Conservation (phyloP, 2,888 invertebrate genomes). For the Bombylius discolor region DNA sequence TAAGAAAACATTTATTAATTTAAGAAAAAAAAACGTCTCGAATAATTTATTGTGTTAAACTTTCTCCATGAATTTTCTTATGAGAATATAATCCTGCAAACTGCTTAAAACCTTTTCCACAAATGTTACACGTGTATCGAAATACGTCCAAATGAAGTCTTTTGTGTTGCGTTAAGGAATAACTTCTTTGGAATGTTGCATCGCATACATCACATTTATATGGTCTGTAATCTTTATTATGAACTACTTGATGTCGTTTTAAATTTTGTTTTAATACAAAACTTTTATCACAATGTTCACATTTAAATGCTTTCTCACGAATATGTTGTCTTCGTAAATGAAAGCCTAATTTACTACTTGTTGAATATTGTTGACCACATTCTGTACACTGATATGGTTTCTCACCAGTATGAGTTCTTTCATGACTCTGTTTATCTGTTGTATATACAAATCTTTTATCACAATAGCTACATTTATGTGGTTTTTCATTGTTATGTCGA, state of each 20-base stretch:
- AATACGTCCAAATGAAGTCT: background rate
- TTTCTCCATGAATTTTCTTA: background rate
- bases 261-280: background rate
- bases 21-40: no score
- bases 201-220: background rate
- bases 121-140: background rate
- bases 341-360: background rate
- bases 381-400: background rate
- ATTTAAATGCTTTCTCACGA: background rate
- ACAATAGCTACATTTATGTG: background rate
- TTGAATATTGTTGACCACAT: background rate
- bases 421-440: background rate
- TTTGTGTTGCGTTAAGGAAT: background rate
- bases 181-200: background rate
- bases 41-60: no score
- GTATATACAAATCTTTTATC: background rate
- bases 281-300: background rate
- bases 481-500: background rate
- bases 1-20: no score
- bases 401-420: background rate
- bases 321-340: background rate
- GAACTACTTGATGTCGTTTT: background rate
- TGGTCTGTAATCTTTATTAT: background rate
- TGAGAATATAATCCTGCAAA: background rate
- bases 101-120: background rate